These are phyloP conservation scores for Campoletis sonorensis DNA, from an alignment of 1,140 invertebrate genomes.

Conservation along the genomic window DNA sequence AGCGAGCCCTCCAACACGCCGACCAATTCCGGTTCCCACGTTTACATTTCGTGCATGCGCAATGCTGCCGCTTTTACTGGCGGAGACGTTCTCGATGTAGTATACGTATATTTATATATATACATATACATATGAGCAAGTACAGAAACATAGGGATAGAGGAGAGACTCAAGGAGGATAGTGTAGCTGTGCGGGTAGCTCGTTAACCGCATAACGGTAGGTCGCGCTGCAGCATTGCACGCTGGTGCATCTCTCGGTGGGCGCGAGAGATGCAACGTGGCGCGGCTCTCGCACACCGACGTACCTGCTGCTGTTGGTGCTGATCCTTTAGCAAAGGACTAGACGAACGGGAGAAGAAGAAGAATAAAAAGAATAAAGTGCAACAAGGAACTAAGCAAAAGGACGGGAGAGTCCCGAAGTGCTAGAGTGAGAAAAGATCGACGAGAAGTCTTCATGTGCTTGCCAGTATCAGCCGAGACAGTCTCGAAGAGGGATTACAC, in stretches of 20 bases:
- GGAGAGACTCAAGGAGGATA: constrained; percentile 50
- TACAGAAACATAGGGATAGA: constrained; percentile 31
- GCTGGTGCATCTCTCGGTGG: constrained; percentile 54
- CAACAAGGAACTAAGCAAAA: constrained; percentile 32
- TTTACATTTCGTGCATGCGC: constrained; percentile 78
- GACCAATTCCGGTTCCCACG: constrained; percentile 77
- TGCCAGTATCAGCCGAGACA: constrained; percentile 32
- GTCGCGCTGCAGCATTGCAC: constrained; percentile 62
- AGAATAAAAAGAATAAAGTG: constrained; percentile 30
- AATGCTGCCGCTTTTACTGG: constrained; percentile 67
- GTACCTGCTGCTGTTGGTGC: constrained; percentile 46
- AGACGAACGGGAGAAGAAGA: constrained; percentile 44
- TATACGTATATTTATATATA: constrained; percentile 7
- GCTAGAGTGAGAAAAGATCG: constrained; percentile 35
- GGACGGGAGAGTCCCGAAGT: constrained; percentile 18
- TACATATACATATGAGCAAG: not conserved
- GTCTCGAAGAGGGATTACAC: constrained; percentile 55
- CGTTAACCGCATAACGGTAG: constrained; percentile 75
- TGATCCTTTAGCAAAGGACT: constrained; percentile 44
- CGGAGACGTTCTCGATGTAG: constrained; percentile 57
- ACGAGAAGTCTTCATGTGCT: constrained; percentile 36
- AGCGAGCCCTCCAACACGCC: constrained; percentile 60
- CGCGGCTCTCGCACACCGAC: constrained; percentile 44
- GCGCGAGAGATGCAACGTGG: constrained; percentile 49
- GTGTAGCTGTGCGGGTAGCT: constrained; percentile 71